Evolutionary conservation across 2,113 vertebrate genomes (phyloP).

Genomic region (Nesoenas mayeri): DNA sequence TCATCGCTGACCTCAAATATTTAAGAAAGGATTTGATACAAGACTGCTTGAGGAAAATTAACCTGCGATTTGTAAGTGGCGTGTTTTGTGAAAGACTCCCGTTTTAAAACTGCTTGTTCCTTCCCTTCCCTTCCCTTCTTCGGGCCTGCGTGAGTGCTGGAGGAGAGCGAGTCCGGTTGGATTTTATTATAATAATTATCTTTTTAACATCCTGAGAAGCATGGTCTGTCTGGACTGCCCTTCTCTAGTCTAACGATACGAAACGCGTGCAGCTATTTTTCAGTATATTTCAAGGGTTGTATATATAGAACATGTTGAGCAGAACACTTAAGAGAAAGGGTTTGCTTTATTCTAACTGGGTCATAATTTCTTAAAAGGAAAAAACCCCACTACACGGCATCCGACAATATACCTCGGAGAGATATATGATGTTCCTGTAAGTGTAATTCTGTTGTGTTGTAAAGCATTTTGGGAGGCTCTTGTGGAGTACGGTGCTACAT

Average conservation of each 20-base stretch:
- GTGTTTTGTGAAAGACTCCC: conserved; percentile 72
- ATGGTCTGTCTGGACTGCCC: conserved; percentile 70
- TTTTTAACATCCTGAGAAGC: conserved; percentile 74
- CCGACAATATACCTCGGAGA: neutral
- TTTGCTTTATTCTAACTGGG: conserved; percentile 74
- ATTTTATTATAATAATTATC: conserved; percentile 60
- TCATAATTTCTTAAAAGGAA: conserved; percentile 53
- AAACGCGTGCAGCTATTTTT: conserved; percentile 79
- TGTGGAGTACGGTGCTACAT: conserved; percentile 18
- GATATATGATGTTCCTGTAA: conserved; percentile 16
- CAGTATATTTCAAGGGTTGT: conserved; percentile 77
- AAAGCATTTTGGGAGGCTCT: conserved; percentile 21
- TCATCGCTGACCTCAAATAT: conserved; percentile 68
- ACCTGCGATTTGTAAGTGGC: conserved; percentile 62
- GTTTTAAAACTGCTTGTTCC: conserved; percentile 76
- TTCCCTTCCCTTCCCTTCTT: conserved; percentile 59
- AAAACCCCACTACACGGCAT: conserved; percentile 45
- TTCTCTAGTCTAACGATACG: conserved; percentile 64
- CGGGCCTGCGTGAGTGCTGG: conserved; percentile 48
- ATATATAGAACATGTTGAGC: conserved; percentile 68
- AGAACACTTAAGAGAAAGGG: conserved; percentile 56
- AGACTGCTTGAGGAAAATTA: conserved; percentile 58
- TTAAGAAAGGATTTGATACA: conserved; percentile 60
- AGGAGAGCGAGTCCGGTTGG: conserved; percentile 61
- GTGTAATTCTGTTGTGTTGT: conserved; percentile 30